Base-by-base conservation (phyloP, 2,797 vertebrate genomes). In the Chiloscyllium punctatum region DNA sequence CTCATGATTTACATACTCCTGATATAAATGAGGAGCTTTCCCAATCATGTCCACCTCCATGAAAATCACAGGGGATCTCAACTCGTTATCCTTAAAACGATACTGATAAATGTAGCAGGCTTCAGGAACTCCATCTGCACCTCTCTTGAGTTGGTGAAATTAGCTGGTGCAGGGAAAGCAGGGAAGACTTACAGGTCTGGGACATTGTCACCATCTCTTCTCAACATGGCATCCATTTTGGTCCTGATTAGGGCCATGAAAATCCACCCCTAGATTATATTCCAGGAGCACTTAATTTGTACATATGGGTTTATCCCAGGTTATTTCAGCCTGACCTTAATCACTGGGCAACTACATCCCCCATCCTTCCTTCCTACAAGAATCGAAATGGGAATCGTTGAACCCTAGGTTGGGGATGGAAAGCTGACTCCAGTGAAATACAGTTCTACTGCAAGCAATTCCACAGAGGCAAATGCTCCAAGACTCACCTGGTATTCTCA, bases 401-500 rank as follows among this genome's bases (percentile, higher is more conserved):
- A n/a, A 21, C 18, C 37, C 90, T 25, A n/a, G n/a, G n/a, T 69
- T 25, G 21, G 11, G 90, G 90, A 69, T 92, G 66, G 42, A 68
- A 69, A 21, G 42, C 21, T 92, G 69, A 37, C 33, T 66, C 88
- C 37, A 57, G 30, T 66, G 57, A 91, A 82, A 66, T 91, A 57
- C 16, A 91, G 57, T 25, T 68, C 33, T 66, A 66, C 21, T 68
- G 62, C 57, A 72, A 2, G 66, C 68, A 94, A 94, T 51, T 74
- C 23, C 30, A 16, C 71, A 53, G 71, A 95, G 71, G 25, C 27
- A 95, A 74, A 95, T 53, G 71, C 1, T 72, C 92, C 48, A 95
- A 27, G 94, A 95, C 69, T 92, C 42, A 42, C n/a, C n/a, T 92
- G 66, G 66, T 66, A 92, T 92, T n/a, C 7, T 92, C 62, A 92